Base-by-base conservation (phyloP, 2,888 invertebrate species). In the Matsumyia berberina region DNA sequence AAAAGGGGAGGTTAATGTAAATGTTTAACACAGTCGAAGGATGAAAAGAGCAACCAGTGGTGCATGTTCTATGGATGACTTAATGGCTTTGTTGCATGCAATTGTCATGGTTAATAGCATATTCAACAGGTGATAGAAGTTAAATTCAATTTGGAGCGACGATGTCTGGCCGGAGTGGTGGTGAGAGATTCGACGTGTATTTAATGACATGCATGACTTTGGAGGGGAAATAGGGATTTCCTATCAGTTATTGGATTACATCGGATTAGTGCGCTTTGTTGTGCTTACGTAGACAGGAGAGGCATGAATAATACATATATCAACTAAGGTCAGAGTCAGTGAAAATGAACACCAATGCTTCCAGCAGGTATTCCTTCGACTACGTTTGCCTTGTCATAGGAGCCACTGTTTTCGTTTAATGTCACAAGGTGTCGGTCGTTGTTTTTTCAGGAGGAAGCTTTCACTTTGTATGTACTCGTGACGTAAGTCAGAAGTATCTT, bases 41-140 rank as follows among this genome's bases (percentile, higher is more conserved):
- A 74, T 53, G 69, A 76, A 69, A 76, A 64, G 74, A 53, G 72
- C 82, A 77, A 82, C 81, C 35, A 9, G 58, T 60, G 42, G 31
- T 31, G 6, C 11, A 7, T n/a, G 44, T 9, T 17, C 7, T 17
- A 29, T 62, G 67, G 53, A 49, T 51, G 62, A 76, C 70, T 79
- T 78, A 83, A 83, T 78, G 72, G 73, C 73, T 78, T 79, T 78
- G 73, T 83, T 83, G 69, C 83, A 83, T 78, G 78, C 83, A 44
- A 83, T 78, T 73, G 62, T 67, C 72, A 67, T 66, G 67, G 67
- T 35, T 49, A 72, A 60, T 11, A 55, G 39, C 19, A 39, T 46
- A 37, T 31, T 74, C 83, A 83, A 79, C 83, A 73, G 64, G 73
- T 83, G 77, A 46, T 37, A 46, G 37, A 77, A 64, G 73, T 60